A percentile compares a stretch with the other conserved stretches of the same genome.
Evolutionary conservation across 2,113 vertebrate species (phyloP).

Genomic region (Hirundichthys speculiger): DNA sequence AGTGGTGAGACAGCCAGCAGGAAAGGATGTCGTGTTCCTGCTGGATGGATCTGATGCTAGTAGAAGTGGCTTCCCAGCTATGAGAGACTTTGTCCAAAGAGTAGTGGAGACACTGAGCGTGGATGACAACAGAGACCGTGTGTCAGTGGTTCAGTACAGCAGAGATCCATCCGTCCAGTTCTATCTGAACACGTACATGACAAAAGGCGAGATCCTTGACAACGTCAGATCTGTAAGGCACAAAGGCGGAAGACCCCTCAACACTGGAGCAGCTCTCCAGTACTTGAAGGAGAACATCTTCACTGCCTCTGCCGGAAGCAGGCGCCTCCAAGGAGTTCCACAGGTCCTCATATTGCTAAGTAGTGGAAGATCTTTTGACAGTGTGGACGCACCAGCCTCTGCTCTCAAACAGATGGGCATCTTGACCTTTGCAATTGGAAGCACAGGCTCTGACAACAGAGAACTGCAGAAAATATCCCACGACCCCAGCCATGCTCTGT

Average conservation of each 20-base stretch:
- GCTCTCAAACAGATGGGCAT: slow-evolving; percentile 59
- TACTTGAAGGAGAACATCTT: slow-evolving; percentile 79
- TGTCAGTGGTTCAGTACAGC: slow-evolving; percentile 71
- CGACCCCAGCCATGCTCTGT: slow-evolving; percentile 1
- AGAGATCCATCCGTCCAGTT: slow-evolving; percentile 56
- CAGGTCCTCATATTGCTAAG: slow-evolving; percentile 78
- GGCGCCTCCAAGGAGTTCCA: slow-evolving; percentile 78
- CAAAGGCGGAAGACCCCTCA: slow-evolving; percentile 74
- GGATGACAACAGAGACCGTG: slow-evolving; percentile 59
- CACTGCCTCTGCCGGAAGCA: slow-evolving; percentile 82
- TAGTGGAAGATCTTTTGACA: slow-evolving; percentile 65
- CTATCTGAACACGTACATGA: slow-evolving; percentile 60
- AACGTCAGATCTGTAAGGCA: slow-evolving; percentile 39
- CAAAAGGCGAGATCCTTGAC: slow-evolving; percentile 38
- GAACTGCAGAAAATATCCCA: slow-evolving; percentile 50
- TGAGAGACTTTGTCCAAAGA: slow-evolving; percentile 53
- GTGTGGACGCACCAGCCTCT: slow-evolving; percentile 49
- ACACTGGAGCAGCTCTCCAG: slow-evolving; percentile 81
- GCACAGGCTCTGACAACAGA: slow-evolving; percentile 15
- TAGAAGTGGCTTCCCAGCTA: slow-evolving; percentile 20
- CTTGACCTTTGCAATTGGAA: slow-evolving; percentile 52
- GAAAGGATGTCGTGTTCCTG: slow-evolving; percentile 68
- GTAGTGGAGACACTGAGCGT: slow-evolving; percentile 58
- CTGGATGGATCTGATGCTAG: slow-evolving; percentile 60
- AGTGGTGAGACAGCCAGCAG: slow-evolving; percentile 3